Evolutionary conservation across 2,113 vertebrate genomes (phyloP).

Genomic region (Isichthys henryi): DNA sequence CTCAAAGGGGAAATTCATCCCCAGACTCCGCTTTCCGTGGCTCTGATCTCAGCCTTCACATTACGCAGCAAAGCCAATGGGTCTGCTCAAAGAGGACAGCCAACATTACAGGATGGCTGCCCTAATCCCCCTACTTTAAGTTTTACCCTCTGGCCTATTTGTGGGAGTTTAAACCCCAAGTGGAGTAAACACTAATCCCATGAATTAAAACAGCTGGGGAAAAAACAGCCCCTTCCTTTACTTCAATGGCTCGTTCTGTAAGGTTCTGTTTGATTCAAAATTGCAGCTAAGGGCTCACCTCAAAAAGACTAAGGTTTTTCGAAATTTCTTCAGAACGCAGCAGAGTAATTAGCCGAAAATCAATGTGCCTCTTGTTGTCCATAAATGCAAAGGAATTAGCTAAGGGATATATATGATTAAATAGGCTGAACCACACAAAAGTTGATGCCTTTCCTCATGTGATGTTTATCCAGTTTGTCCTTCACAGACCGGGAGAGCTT

Average conservation of each 20-base stretch:
- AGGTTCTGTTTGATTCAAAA: slow-evolving; percentile 7
- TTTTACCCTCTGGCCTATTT: slow-evolving; percentile 5
- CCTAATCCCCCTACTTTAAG: background rate
- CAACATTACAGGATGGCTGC: background rate
- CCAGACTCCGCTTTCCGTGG: background rate
- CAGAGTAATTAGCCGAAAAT: background rate
- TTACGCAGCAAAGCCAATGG: slow-evolving; percentile 16
- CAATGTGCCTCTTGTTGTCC: slow-evolving; percentile 9
- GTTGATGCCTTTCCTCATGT: background rate
- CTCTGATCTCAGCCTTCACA: background rate
- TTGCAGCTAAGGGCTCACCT: slow-evolving; percentile 32
- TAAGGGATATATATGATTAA: slow-evolving; percentile 7
- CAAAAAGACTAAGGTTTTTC: slow-evolving; percentile 18
- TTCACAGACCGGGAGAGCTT: background rate
- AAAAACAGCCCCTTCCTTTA: slow-evolving; percentile 32
- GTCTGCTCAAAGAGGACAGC: slow-evolving; percentile 9
- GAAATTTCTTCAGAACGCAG: slow-evolving; percentile 27
- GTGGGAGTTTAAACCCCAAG: slow-evolving; percentile 41
- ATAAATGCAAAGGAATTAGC: slow-evolving; percentile 13
- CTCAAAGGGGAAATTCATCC: background rate
- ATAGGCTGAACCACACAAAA: background rate
- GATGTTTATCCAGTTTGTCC: background rate
- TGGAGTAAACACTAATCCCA: slow-evolving; percentile 45
- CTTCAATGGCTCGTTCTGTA: slow-evolving; percentile 39
- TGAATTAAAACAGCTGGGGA: slow-evolving; percentile 11